These are phyloP conservation scores for Tetramorium simillimum DNA, from an alignment of 1,140 invertebrate species.

Conservation along the genomic window DNA sequence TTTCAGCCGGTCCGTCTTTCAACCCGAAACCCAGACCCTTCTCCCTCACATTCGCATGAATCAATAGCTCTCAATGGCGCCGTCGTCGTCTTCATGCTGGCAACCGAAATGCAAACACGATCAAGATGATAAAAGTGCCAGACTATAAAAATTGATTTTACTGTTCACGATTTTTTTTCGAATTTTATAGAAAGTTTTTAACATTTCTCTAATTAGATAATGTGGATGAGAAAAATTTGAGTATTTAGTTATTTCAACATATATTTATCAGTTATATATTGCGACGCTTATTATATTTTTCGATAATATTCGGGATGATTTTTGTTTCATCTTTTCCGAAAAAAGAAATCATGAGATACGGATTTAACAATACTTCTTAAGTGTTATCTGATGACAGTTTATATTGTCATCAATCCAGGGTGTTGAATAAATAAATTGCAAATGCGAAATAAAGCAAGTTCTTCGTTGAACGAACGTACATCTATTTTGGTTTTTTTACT, in stretches of 20 bases:
- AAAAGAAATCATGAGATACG: constrained; percentile 34
- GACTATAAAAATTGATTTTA: constrained; percentile 29
- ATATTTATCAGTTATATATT: background rate
- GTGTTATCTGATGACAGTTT: constrained; percentile 21
- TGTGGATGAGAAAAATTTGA: background rate
- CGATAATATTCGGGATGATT: background rate
- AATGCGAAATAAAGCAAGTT: constrained; percentile 62
- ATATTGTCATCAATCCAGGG: constrained; percentile 43
- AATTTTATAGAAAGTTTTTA: constrained; percentile 2
- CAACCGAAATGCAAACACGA: constrained; percentile 65
- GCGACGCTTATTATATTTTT: background rate
- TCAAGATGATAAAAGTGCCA: constrained; percentile 61
- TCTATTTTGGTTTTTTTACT: constrained; percentile 40
- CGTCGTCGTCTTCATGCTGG: constrained; percentile 73
- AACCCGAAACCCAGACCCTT: constrained; percentile 88
- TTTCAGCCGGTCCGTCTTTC: constrained; percentile 88
- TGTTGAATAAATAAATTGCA: constrained; percentile 59
- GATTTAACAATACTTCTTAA: constrained; percentile 18
- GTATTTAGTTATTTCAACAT: constrained; percentile 3
- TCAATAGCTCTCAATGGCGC: constrained; percentile 85
- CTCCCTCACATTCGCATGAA: constrained; percentile 87
- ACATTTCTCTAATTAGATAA: constrained; percentile 11
- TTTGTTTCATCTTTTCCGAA: background rate
- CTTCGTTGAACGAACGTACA: constrained; percentile 45
- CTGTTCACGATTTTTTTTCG: constrained; percentile 49